These are phyloP conservation scores for Catharus fuscescens DNA, from an alignment of 2,113 vertebrate genomes.

Conservation along the genomic window DNA sequence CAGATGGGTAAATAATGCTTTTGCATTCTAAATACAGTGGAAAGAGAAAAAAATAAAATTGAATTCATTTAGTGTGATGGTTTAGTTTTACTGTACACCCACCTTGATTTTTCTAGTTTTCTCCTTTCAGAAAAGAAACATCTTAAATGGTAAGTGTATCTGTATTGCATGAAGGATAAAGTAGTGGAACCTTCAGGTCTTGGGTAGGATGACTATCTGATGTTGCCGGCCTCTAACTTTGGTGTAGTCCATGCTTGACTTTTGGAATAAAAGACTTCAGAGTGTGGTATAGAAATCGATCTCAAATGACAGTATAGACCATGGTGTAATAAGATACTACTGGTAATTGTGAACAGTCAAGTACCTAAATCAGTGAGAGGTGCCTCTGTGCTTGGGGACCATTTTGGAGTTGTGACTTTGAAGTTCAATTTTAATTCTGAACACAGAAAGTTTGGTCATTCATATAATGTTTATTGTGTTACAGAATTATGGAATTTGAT, in stretches of 20 bases:
- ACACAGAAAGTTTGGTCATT: background rate
- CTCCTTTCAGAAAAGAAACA: background rate
- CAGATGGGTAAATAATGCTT: conserved; percentile 82
- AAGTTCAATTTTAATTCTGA: background rate
- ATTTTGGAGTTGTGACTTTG: background rate
- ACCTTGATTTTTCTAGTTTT: background rate
- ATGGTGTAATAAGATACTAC: background rate
- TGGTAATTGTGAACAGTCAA: background rate
- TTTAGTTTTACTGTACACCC: background rate
- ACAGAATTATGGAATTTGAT: background rate
- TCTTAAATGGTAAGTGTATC: background rate
- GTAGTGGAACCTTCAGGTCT: background rate
- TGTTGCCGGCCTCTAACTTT: background rate
- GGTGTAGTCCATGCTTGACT: background rate
- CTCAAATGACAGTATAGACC: background rate
- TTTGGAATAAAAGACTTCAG: background rate
- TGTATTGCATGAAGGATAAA: background rate
- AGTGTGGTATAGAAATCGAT: background rate
- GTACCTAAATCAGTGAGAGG: background rate
- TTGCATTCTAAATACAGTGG: background rate
- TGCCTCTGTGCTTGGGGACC: background rate
- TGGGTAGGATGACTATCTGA: background rate
- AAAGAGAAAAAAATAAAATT: background rate
- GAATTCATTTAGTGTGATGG: background rate
- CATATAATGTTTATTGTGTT: background rate